Percentiles rank a stretch among this genome's conserved stretches.
Conservation (phyloP, 1,140 invertebrate species). For the Hypsibius dujardini region DNA sequence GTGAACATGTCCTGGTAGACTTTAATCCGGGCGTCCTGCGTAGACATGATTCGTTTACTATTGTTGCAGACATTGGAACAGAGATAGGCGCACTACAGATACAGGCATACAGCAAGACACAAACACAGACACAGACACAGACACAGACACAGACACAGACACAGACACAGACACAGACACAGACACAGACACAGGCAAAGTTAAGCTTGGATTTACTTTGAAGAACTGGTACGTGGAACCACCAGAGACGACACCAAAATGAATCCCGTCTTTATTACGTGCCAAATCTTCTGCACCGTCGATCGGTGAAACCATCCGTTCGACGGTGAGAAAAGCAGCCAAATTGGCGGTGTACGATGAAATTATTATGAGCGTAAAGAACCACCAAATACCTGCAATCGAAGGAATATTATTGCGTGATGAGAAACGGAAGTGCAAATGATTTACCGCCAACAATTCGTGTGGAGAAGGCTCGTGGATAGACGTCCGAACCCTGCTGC, state of each 20-base stretch:
- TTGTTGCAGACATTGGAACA: too few relatives aligned
- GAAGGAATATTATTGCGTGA: conserved; percentile 22
- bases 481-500: conserved; percentile 70
- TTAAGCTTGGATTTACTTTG: too few relatives aligned
- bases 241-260: conserved; percentile 75
- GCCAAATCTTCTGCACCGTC: conserved; percentile 84
- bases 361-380: conserved; percentile 95
- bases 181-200: too few relatives aligned
- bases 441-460: conserved; percentile 55
- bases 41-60: conserved; percentile 17
- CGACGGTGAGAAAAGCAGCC: conserved; percentile 89
- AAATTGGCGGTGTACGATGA: conserved; percentile 95
- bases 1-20: conserved; percentile 62
- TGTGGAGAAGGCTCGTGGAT: conserved; percentile 78
- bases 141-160: too few relatives aligned
- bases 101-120: too few relatives aligned
- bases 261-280: conserved; percentile 66
- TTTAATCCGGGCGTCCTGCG: conserved; percentile 76
- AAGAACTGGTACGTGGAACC: conserved; percentile 95
- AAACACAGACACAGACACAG: too few relatives aligned
- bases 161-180: too few relatives aligned
- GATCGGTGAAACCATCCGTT: conserved; percentile 86
- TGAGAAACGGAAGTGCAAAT: conserved; percentile 21
- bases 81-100: too few relatives aligned
- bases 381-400: conserved; percentile 72